Percentiles rank a stretch among this genome's conserved stretches.
Conservation (phyloP, 2,888 invertebrate genomes). For the Lithophane socia region DNA sequence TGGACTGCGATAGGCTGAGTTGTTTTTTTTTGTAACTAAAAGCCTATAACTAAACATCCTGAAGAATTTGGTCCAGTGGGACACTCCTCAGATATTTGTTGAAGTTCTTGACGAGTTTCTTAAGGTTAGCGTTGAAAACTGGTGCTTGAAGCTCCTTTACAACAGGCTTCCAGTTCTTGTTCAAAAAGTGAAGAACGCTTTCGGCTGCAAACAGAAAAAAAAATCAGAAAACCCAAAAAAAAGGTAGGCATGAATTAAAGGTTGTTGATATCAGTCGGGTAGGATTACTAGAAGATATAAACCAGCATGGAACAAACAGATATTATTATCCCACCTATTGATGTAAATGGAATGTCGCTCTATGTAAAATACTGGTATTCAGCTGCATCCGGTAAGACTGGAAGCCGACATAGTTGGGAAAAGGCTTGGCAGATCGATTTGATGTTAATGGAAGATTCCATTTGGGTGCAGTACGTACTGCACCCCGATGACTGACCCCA, state of each 20-base stretch:
- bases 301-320: neutral
- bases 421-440: neutral
- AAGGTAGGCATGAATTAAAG: neutral
- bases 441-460: neutral
- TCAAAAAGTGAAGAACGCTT: constrained; percentile 36
- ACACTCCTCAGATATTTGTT: constrained; percentile 58
- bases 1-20: neutral
- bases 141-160: constrained; percentile 53
- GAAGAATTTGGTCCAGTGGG: constrained; percentile 45
- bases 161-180: constrained; percentile 50
- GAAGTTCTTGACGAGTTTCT: constrained; percentile 53
- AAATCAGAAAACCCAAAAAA: too few relatives aligned
- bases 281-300: neutral
- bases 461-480: neutral
- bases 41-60: neutral
- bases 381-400: too few relatives aligned
- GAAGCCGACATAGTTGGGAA: too few relatives aligned
- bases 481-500: too few relatives aligned
- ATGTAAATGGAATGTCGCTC: neutral
- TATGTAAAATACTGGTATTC: too few relatives aligned
- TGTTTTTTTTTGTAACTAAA: neutral
- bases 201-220: constrained; percentile 42
- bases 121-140: constrained; percentile 45
- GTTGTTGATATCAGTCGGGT: neutral
- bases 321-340: neutral